Evolutionary conservation across 2,797 vertebrate species (phyloP).

Genomic region (Arnoldichthys spilopterus): DNA sequence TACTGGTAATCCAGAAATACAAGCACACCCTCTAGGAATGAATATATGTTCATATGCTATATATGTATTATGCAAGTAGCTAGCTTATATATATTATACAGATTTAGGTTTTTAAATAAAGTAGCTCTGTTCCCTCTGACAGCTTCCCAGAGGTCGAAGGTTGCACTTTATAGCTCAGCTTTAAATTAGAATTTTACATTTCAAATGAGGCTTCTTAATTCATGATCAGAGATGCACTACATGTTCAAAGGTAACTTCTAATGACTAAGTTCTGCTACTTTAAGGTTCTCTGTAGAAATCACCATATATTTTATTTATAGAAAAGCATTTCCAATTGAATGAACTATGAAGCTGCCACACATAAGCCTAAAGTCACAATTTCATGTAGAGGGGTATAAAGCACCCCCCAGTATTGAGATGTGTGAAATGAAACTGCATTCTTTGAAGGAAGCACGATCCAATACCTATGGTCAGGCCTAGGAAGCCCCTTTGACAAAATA

Average conservation of each 20-base stretch:
- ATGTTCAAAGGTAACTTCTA: background rate
- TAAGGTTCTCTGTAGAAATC: background rate
- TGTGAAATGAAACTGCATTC: background rate
- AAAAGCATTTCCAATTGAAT: background rate
- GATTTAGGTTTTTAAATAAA: background rate
- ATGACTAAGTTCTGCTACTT: background rate
- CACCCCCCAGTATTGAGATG: background rate
- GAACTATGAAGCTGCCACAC: background rate
- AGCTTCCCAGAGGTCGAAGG: background rate
- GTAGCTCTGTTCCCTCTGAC: background rate
- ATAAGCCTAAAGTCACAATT: background rate
- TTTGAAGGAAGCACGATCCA: no score
- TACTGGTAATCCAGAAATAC: background rate
- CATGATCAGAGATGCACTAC: background rate
- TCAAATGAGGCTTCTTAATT: conserved; percentile 26
- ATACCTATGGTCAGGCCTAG: no score
- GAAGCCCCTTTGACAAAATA: no score
- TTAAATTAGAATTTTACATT: background rate
- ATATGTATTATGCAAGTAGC: background rate
- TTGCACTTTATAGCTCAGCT: background rate
- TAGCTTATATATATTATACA: no score
- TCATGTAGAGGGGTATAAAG: background rate
- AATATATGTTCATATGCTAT: background rate
- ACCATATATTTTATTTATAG: background rate
- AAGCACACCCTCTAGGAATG: background rate